Evolutionary conservation across 2,113 vertebrate genomes (phyloP), one percentile per base, ranked within the genome.

Genomic region (Campylomormyrus tamandua): DNA sequence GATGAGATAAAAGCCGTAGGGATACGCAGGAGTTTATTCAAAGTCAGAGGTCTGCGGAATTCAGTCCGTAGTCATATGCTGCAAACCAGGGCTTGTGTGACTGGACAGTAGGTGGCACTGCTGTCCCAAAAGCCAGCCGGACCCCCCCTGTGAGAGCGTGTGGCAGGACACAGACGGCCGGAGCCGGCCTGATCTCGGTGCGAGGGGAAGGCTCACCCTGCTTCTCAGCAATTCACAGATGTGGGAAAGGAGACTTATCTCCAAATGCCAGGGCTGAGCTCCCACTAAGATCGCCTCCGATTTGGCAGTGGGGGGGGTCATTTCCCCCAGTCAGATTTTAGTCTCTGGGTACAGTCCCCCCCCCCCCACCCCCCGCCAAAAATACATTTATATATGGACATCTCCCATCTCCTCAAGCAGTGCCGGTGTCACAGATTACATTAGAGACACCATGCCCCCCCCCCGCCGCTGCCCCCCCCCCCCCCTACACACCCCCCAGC

Each of bases 31-130:
- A n/a, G 24, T 74, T 74, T 74, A 27, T 74, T 74, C 66, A 45
- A 8, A 83, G 35, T 39, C 17, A 46, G 42, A 48, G 17, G 7
- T 45, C 19, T 42, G 31, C 6, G 21, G 39, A n/a, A 46, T 48
- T 9, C 5, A 46, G 21, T 8, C 91, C 84, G 10, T 77, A 88
- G 42, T 15, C 17, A 80, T 39, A 42, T 11, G 46, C 83, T 53
- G 8, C 50, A 35, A 7, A 70, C 19, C 87, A 48, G 50, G 1
- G 66, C 31, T 42, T 42, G 66, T 74, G 48, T 66, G 56, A 83
- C 21, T 21, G 52, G 46, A 58, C 89, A 90, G 87, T 46, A 90
- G 90, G 90, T 90, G 90, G 90, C 90, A 66, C 83, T 53, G 83
- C 35, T 89, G 90, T 39, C 45, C 84, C 53, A 62, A 52, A 48